Evolutionary conservation across 2,797 vertebrate genomes (phyloP), one percentile per base, ranked within the genome.

Genomic region (Aplochiton taeniatus): DNA sequence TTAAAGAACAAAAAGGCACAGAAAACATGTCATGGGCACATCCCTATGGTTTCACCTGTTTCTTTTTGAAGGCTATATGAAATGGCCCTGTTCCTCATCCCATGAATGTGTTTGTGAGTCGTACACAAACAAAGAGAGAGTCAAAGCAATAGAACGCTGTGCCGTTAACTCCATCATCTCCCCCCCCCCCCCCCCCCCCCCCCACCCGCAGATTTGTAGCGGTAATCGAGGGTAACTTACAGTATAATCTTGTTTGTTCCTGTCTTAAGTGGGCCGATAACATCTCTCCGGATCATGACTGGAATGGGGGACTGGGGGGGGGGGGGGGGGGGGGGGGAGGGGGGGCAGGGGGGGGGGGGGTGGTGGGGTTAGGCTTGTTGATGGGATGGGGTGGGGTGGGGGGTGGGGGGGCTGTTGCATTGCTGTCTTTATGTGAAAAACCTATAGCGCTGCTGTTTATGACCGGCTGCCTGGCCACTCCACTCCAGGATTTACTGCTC

Each of bases 251-350:
- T 81, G 81, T 84, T 85, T 90, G 84, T 84, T 83, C 82, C 79
- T 81, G 86, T 90, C 80, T 89, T 89, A 89, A 90, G 88, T 83
- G 83, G 83, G 83, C 79, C 76, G 86, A 90, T 92, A 91, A 86
- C 81, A 91, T 91, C 85, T 82, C 72, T 71, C 68, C 43, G 67
- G 83, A 85, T 86, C 80, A 83, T 78, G 79, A 80, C 75, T 70
- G 52, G 75, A 77, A 73, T 47, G 52, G 44, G 42, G 17, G 60
- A 18, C n/a, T 19, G 48, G 12, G 47, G 20, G 53, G 19, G 55
- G 9, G 49, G 51, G 55, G 8, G 12, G 13, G 52, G 12, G 43
- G 47, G 52, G 19, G 49, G 50, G 45, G 48, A 48, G 46, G 43
- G 18, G 11, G 50, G 9, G 50, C 9, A 48, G 12, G 55, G 42